Evolutionary conservation across 1,140 invertebrate genomes (phyloP).

Genomic region (Scaptodrosophila lebanonensis): DNA sequence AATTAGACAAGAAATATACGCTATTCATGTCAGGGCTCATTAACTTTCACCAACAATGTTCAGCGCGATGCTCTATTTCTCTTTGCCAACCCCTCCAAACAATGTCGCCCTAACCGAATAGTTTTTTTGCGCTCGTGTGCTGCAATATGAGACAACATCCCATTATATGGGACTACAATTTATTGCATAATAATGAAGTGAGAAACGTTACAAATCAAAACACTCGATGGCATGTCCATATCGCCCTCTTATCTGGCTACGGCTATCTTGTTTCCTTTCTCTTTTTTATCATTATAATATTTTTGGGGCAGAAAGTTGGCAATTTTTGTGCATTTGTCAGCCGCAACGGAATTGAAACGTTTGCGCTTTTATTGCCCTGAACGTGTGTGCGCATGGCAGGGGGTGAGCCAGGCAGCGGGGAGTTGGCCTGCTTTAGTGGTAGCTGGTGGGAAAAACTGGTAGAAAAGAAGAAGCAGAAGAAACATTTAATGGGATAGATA

Average conservation of each 20-base stretch:
- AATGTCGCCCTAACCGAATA: too few species aligned
- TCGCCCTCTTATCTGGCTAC: constrained; percentile 37
- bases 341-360: constrained; percentile 76
- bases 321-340: constrained; percentile 73
- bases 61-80: constrained; percentile 59
- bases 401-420: constrained; percentile 5
- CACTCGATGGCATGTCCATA: constrained; percentile 73
- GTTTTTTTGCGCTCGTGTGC: constrained; percentile 2
- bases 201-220: constrained; percentile 77
- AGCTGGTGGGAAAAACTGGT: constrained; percentile 58
- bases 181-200: constrained; percentile 77
- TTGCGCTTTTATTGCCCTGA: constrained; percentile 66
- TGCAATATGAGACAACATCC: constrained; percentile 39
- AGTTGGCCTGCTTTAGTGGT: not conserved
- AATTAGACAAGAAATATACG: constrained; percentile 20
- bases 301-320: constrained; percentile 53
- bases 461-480: constrained; percentile 42
- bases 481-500: constrained; percentile 29
- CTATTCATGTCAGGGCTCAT: constrained; percentile 56
- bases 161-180: constrained; percentile 52
- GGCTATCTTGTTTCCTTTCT: constrained; percentile 13
- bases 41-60: constrained; percentile 42
- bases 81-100: constrained; percentile 6
- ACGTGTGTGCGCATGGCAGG: constrained; percentile 49
- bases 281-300: constrained; percentile 67